Evolutionary conservation across 2,113 vertebrate species (phyloP), one percentile per base, ranked within the genome.

Genomic region (Capricornis sumatraensis): DNA sequence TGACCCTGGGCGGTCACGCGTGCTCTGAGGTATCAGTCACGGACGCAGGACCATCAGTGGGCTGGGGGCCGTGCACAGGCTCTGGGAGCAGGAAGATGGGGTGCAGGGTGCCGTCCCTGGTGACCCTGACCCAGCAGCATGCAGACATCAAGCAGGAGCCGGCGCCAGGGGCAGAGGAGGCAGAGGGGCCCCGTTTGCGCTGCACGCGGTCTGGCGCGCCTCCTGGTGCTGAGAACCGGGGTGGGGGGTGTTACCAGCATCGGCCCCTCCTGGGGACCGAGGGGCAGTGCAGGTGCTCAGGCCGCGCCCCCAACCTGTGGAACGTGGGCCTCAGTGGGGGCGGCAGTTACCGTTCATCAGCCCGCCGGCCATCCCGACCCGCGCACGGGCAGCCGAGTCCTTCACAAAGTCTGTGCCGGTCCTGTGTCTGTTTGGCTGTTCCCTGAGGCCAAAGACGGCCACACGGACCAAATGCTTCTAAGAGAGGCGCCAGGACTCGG

Each of bases 1-100:
- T 1, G 2, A 13, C 27, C 0, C 11, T 43, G 57, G 43, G 33
- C 1, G 10, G 10, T 2, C 25, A 0, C 14, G 2, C 0, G 8
- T 8, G 9, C 40, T 36, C 76, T 21, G 23, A 78, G 19, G 36
- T 14, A 27, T 74, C 21, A 12, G 2, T 0, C 14, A 15, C 8
- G 7, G 45, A 0, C 5, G 8, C 2, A 0, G 45, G 78, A 30
- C 43, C 33, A 28, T 11, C 36, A 58, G 58, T 43, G 13, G 30
- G 12, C 12, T 16, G 52, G 30, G 30, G 11, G 3, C 12, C 12
- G 6, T 50, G n/a, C 45, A 30, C 21, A 76, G 7, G 14, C 8
- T 50, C 5, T 10, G 40, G 76, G 89, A 62, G 40, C 87, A 36
- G 58, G n/a, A 36, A 7, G 50, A 13, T 5, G 1, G 87, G 60